phyloP scores from a whole-genome alignment of 2,888 invertebrate genomes.

The Pollenia amentaria region DNA sequence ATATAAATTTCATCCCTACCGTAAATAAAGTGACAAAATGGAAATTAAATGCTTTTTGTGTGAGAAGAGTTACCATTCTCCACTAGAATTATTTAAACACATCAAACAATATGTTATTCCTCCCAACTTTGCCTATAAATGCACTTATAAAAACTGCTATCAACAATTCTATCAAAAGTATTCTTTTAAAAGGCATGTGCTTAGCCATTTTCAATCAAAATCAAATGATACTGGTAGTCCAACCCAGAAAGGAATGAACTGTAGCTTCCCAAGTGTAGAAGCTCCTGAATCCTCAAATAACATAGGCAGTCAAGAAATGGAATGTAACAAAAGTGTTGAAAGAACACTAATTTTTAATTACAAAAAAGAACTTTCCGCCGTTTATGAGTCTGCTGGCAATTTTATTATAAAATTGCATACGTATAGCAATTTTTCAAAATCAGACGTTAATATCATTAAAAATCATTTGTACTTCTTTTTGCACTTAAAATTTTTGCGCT shows the following conservation, averaged over 20 bases:
- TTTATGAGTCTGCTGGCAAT: neutral
- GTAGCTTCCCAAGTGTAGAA: too few relatives aligned
- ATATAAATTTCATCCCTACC: too few relatives aligned
- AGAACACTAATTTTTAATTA: neutral
- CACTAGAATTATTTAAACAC: constrained; percentile 13
- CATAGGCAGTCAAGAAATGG: neutral
- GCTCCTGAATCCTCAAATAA: neutral
- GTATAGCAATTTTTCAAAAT: constrained; percentile 1
- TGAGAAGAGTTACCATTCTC: neutral
- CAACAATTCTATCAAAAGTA: constrained; percentile 11
- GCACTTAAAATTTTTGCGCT: too few relatives aligned
- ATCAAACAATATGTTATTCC: neutral
- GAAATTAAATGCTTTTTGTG: constrained; percentile 32
- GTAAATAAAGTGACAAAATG: neutral
- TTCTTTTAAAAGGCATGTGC: constrained; percentile 31
- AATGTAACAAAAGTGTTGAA: neutral
- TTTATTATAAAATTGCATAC: constrained; percentile 20
- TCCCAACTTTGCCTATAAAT: neutral
- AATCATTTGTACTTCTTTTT: too few relatives aligned
- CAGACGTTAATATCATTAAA: constrained; percentile 18
- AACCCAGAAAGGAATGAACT: neutral
- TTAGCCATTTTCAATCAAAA: constrained; percentile 10
- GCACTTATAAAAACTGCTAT: constrained; percentile 9
- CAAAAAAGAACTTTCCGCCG: neutral
- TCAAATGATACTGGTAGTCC: neutral